These are phyloP conservation scores for Acleris cristana DNA, from an alignment of 2,888 invertebrate species.

Conservation along the genomic window DNA sequence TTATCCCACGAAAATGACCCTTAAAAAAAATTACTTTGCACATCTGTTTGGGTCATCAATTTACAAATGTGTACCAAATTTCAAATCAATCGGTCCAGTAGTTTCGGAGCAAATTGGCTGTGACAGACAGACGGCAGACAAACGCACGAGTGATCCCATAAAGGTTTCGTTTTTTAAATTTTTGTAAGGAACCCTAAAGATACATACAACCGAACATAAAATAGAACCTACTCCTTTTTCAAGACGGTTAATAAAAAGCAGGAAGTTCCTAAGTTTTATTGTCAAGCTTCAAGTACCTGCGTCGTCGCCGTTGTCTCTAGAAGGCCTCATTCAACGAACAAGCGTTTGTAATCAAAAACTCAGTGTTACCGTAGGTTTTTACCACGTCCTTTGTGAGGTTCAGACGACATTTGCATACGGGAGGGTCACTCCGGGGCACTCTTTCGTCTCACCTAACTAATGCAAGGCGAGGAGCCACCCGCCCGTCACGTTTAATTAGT, in stretches of 20 bases:
- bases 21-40: too few species aligned
- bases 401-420: conserved; percentile 4
- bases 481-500: conserved; percentile 33
- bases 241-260: background rate
- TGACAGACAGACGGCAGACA: too few species aligned
- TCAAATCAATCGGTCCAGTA: too few species aligned
- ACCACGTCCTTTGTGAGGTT: conserved; percentile 2
- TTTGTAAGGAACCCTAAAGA: too few species aligned
- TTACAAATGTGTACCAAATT: too few species aligned
- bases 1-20: too few species aligned
- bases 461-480: conserved; percentile 13
- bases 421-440: conserved; percentile 1
- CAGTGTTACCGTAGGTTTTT: background rate
- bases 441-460: conserved; percentile 21
- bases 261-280: conserved; percentile 1
- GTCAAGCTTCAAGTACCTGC: conserved; percentile 9
- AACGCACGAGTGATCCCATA: too few species aligned
- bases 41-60: too few species aligned
- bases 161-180: too few species aligned
- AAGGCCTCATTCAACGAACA: background rate
- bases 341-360: background rate
- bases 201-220: too few species aligned
- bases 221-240: too few species aligned
- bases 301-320: background rate
- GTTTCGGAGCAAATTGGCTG: too few species aligned